A percentile compares a stretch with the other conserved stretches of the same genome.
These are phyloP conservation scores for Apteryx owenii DNA, from an alignment of 2,113 vertebrate genomes.

Conservation along the genomic window DNA sequence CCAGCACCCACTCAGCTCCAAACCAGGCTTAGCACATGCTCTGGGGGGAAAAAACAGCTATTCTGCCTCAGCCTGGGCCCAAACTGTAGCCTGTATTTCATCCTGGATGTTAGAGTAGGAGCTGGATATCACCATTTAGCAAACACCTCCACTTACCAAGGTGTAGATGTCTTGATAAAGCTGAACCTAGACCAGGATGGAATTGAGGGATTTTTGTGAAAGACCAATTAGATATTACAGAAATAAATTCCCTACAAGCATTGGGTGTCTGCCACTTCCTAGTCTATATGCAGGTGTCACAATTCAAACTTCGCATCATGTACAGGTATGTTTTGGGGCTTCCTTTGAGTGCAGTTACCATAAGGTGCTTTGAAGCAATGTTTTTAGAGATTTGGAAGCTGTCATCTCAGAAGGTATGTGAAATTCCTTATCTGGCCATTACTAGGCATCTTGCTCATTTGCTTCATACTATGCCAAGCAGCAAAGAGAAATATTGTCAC, in stretches of 20 bases:
- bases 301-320: not conserved
- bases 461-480: not conserved
- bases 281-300: not conserved
- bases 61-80: not conserved
- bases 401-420: not conserved
- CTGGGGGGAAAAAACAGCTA: not conserved
- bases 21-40: not conserved
- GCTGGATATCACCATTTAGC: not conserved
- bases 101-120: not conserved
- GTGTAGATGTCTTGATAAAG: not conserved
- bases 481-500: not conserved
- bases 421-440: not conserved
- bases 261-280: not conserved
- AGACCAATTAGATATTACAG: not conserved
- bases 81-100: not conserved
- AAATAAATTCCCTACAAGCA: accelerated
- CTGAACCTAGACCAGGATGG: not conserved
- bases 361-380: not conserved
- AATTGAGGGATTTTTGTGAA: not conserved
- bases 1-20: not conserved
- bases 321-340: not conserved
- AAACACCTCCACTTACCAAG: not conserved
- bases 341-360: not conserved
- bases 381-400: not conserved
- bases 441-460: not conserved